A percentile compares a stretch with the other conserved stretches of the same genome.
Evolutionary conservation across 2,797 vertebrate genomes (phyloP).

Genomic region (Thunnus albacares): DNA sequence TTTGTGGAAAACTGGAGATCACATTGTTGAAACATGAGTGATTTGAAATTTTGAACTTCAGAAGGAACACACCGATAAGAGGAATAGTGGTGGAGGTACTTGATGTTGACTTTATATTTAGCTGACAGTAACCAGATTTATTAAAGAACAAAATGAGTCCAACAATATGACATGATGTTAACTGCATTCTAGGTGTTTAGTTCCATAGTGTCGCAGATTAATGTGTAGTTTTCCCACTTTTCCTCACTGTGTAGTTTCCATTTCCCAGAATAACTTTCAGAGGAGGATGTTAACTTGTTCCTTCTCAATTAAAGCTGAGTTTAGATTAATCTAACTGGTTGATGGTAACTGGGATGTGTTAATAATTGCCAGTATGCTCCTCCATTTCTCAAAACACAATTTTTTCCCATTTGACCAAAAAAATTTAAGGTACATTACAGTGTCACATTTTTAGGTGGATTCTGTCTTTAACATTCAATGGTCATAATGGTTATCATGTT

Average conservation of each 20-base stretch:
- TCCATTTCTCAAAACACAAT: not conserved
- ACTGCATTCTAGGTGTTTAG: not conserved
- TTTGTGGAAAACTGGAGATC: conserved; percentile 2
- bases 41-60: not conserved
- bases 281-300: not conserved
- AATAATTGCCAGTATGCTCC: not conserved
- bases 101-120: not conserved
- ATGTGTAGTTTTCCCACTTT: not conserved
- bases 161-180: not conserved
- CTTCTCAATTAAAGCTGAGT: not conserved
- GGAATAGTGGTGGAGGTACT: not conserved
- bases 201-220: too few relatives aligned
- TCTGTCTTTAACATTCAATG: too few relatives aligned
- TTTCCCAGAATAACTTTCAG: not conserved
- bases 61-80: not conserved
- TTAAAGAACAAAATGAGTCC: not conserved
- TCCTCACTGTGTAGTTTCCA: not conserved
- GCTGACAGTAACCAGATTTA: not conserved
- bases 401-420: not conserved
- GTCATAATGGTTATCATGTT: not conserved
- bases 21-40: not conserved
- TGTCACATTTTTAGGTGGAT: too few relatives aligned
- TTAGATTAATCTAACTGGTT: not conserved
- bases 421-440: not conserved
- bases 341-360: not conserved